Conservation (phyloP, 2,888 invertebrate genomes). For the Callimorpha dominula region DNA sequence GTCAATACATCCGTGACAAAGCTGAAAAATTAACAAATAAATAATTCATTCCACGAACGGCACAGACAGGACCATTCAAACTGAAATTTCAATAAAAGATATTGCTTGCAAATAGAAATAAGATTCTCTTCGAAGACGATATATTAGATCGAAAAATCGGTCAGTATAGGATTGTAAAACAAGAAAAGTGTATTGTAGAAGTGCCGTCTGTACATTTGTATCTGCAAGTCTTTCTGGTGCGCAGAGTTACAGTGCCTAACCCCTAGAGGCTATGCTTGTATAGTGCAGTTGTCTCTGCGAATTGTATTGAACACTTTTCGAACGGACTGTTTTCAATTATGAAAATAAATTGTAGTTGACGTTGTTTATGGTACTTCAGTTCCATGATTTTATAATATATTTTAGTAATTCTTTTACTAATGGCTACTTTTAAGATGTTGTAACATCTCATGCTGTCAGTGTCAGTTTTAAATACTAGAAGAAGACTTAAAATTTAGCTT, state of each 20-base stretch:
- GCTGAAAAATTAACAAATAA: constrained; percentile 22
- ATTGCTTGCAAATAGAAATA: constrained; percentile 52
- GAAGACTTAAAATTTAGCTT: too few relatives aligned
- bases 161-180: constrained; percentile 48
- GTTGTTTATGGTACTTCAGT: background rate
- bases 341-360: constrained; percentile 23
- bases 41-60: constrained; percentile 23
- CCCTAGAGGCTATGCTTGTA: constrained; percentile 45
- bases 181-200: constrained; percentile 53
- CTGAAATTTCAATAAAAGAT: constrained; percentile 47
- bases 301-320: constrained; percentile 44
- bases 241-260: constrained; percentile 46
- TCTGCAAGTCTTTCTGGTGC: constrained; percentile 45
- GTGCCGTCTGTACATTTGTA: constrained; percentile 47
- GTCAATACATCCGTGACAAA: constrained; percentile 21
- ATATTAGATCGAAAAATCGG: constrained; percentile 46
- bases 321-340: constrained; percentile 43
- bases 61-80: constrained; percentile 24
- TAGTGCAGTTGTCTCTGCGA: constrained; percentile 33
- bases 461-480: too few relatives aligned
- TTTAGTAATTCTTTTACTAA: background rate
- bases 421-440: background rate
- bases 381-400: background rate
- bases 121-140: constrained; percentile 34
- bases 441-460: too few relatives aligned